A percentile compares a stretch with the other conserved stretches of the same genome.
These are phyloP conservation scores for Catharus ustulatus DNA, from an alignment of 2,797 vertebrate genomes.

Conservation along the genomic window DNA sequence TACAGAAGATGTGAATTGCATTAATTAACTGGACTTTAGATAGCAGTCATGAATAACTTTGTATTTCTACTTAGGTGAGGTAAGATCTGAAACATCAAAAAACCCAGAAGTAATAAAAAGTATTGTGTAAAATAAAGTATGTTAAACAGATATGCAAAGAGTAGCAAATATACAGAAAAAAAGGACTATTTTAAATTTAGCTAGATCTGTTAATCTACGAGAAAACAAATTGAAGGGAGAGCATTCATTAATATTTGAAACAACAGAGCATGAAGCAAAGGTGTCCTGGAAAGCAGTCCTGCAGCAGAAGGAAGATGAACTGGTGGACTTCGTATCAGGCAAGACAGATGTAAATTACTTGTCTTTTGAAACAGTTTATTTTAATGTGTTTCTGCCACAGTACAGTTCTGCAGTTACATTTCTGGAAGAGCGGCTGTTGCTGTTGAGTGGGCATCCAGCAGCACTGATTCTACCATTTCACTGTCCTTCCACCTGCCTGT, in stretches of 20 bases:
- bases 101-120: neutral
- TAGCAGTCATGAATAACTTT: neutral
- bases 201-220: neutral
- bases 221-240: neutral
- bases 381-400: neutral
- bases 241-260: neutral
- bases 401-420: neutral
- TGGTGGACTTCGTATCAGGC: neutral
- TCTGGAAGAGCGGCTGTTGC: neutral
- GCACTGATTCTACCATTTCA: fast-evolving
- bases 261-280: neutral
- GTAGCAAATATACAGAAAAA: neutral
- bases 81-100: neutral
- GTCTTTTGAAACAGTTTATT: neutral
- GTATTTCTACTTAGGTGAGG: neutral
- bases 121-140: neutral
- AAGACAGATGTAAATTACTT: neutral
- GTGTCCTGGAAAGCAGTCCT: neutral
- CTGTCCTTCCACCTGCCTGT: neutral
- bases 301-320: neutral
- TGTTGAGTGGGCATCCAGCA: neutral
- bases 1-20: neutral
- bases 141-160: neutral
- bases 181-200: neutral
- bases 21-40: neutral